These are phyloP conservation scores for Anabas testudineus DNA, from an alignment of 2,797 vertebrate species.

Conservation along the genomic window DNA sequence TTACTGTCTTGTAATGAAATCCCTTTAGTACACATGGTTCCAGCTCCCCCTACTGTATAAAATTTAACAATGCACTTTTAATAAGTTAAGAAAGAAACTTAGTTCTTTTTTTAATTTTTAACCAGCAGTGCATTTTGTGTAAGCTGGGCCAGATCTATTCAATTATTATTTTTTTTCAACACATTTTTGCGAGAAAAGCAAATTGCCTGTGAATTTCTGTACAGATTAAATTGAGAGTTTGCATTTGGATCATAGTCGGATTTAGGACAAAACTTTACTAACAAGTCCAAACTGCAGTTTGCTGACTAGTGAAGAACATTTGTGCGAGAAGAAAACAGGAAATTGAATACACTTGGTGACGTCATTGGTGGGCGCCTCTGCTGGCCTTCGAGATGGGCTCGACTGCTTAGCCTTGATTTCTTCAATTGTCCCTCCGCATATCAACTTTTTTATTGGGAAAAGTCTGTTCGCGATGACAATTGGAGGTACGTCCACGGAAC, in stretches of 20 bases:
- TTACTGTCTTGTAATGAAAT: background rate
- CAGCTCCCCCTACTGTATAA: slow-evolving; percentile 46
- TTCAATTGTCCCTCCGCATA: slow-evolving; percentile 64
- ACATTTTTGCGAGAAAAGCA: background rate
- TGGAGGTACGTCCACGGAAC: slow-evolving; percentile 74
- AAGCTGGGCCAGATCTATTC: background rate
- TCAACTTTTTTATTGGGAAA: slow-evolving; percentile 57
- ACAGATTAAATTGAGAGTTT: accelerated
- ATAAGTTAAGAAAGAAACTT: background rate
- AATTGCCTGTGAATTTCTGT: background rate
- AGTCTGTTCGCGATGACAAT: slow-evolving; percentile 82
- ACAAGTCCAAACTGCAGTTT: background rate
- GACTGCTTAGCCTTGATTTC: slow-evolving; percentile 82
- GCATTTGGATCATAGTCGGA: background rate
- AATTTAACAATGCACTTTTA: background rate
- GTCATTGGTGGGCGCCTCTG: slow-evolving; percentile 85
- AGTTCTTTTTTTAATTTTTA: background rate
- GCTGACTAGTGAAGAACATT: background rate
- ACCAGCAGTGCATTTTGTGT: background rate
- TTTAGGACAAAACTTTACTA: background rate
- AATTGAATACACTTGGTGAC: slow-evolving; percentile 73
- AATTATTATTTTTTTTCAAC: background rate
- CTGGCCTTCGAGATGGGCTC: slow-evolving; percentile 86
- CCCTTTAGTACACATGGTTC: background rate
- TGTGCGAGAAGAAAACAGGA: slow-evolving; percentile 51